A percentile compares a stretch with the other conserved stretches of the same genome.
These are phyloP conservation scores for Thamnophis sirtalis DNA, from an alignment of 2,113 vertebrate genomes.

Conservation along the genomic window DNA sequence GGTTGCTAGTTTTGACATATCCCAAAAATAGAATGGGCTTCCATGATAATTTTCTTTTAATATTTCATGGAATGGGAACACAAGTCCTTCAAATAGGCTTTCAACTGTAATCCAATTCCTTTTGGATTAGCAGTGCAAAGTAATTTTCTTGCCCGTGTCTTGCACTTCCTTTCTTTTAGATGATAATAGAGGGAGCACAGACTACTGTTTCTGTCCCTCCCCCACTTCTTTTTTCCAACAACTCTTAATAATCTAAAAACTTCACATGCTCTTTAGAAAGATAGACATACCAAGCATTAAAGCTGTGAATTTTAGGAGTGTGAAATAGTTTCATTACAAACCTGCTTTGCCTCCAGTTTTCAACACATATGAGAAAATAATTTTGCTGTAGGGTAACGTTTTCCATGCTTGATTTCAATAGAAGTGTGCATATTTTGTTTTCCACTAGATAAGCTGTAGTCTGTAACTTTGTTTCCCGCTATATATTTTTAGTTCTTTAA, in stretches of 20 bases:
- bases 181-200: background rate
- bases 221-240: background rate
- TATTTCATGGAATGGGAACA: background rate
- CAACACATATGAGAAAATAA: conserved; percentile 19
- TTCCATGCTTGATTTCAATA: conserved; percentile 32
- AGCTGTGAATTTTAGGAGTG: conserved; percentile 9
- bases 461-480: background rate
- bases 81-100: background rate
- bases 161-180: background rate
- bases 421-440: conserved; percentile 2
- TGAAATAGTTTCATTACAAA: conserved; percentile 24
- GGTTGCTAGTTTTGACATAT: background rate
- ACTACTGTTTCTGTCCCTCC: background rate
- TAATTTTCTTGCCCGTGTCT: background rate
- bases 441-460: conserved; percentile 3
- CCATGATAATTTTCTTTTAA: background rate
- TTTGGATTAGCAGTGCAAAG: background rate
- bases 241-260: conserved; percentile 6
- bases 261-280: conserved; percentile 1
- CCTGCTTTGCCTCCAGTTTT: conserved; percentile 18
- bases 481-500: background rate
- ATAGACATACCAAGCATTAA: background rate
- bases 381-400: conserved; percentile 25
- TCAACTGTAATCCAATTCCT: background rate
- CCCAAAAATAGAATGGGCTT: background rate